Conservation (phyloP, 23 tunicate species). For the Ciona savignyi region DNA sequence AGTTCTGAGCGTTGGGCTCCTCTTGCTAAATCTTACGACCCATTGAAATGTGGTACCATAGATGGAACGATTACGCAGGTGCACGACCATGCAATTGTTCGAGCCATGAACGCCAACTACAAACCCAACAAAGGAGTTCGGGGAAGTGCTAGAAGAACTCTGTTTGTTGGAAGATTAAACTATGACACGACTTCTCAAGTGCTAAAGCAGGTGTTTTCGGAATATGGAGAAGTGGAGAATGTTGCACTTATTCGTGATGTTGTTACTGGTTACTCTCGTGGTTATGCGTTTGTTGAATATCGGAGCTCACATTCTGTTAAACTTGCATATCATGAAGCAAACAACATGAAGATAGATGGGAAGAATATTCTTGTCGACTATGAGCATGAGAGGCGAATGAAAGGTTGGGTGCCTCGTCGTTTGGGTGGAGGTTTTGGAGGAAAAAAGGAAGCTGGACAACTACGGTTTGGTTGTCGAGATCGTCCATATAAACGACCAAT, state of each 20-base stretch:
- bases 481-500: conserved; percentile 67
- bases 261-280: conserved; percentile 71
- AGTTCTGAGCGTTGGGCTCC: conserved; percentile 36
- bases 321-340: conserved; percentile 35
- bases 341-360: conserved; percentile 53
- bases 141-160: conserved; percentile 39
- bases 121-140: conserved; percentile 35
- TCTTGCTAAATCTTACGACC: conserved; percentile 48
- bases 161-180: conserved; percentile 64
- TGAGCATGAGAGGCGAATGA: conserved; percentile 49
- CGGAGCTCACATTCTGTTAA: conserved; percentile 2
- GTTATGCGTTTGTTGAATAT: conserved; percentile 75
- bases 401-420: conserved; percentile 78
- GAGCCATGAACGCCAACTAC: conserved; percentile 44
- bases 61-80: conserved; percentile 59
- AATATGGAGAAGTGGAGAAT: conserved; percentile 46
- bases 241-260: conserved; percentile 42
- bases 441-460: conserved; percentile 80
- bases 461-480: conserved; percentile 80
- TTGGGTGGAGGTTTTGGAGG: conserved; percentile 94
- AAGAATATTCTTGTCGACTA: too few relatives aligned
- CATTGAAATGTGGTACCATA: conserved; percentile 65
- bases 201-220: conserved; percentile 30
- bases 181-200: conserved; percentile 34
- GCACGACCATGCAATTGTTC: conserved; percentile 52